Base-by-base conservation (phyloP, 2,797 vertebrate species). In the Chiloscyllium punctatum region DNA sequence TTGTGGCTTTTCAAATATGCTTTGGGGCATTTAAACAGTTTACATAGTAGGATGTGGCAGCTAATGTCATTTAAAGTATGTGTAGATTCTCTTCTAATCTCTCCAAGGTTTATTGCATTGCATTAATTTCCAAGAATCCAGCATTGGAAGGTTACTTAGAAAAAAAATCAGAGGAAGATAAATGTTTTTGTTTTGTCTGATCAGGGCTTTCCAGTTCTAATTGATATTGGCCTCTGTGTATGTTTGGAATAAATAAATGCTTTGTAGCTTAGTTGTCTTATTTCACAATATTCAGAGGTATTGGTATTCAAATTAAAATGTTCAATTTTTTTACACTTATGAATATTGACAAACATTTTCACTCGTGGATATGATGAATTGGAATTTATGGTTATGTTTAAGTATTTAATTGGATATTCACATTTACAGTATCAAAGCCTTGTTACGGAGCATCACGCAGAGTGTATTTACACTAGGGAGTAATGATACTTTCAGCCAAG, bases 401-500 rank as follows among this genome's bases (percentile, higher is more conserved):
- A 91, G 88, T 66, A 62, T 88, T 66, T 91, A 62, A 91, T 91
- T 66, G 57, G n/a, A 18, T 91, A 62, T 91, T 91, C 33, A 37
- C 66, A 62, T 21, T 91, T 68, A 91, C 33, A 68, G 57, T n/a
- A 68, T 91, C 33, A 37, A 66, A 91, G 27, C 88, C 30, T n/a
- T 91, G 57, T 91, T 88, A 68, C 18, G 15, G 30, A 62, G 53
- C 21, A 37, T 57, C 91, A 33, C 30, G 23, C 66, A n/a, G 88
- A 68, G 16, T 66, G 88, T n/a, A 66, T 37, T 91, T 91, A 37
- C 33, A 91, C 88, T 91, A 57, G 66, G 6, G 88, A 37, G 88
- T 23, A 33, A 68, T 91, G 88, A 91, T 88, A 68, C 33, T 91
- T 91, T 68, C 57, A 68, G 57, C 33, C 13, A 37, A 66, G 33